phyloP scores from a whole-genome alignment of 2,797 vertebrate species.

The Okamejei kenojei region DNA sequence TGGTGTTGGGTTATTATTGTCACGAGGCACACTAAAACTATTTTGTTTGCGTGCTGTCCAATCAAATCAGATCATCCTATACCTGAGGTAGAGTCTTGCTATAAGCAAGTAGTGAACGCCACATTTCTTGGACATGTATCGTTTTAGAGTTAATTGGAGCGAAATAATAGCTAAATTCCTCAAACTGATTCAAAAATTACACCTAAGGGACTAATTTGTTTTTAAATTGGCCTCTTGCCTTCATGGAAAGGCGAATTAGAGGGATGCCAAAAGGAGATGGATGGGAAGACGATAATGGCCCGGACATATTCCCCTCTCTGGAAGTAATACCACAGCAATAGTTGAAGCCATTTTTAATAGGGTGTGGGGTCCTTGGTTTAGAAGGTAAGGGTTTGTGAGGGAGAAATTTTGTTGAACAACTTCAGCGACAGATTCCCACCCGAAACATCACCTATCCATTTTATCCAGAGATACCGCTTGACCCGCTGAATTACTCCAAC shows the following conservation, averaged over 20 bases:
- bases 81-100: too few species aligned
- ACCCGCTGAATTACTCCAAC: too few species aligned
- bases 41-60: too few species aligned
- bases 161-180: neutral
- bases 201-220: neutral
- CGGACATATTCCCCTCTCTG: neutral
- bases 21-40: too few species aligned
- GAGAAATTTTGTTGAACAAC: too few species aligned
- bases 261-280: neutral
- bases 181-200: neutral
- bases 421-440: too few species aligned
- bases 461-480: too few species aligned
- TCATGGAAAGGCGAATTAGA: too few species aligned
- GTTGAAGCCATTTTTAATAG: neutral
- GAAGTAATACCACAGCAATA: neutral
- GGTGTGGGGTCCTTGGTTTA: neutral
- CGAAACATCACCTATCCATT: too few species aligned
- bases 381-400: too few species aligned
- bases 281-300: neutral
- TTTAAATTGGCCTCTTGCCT: neutral
- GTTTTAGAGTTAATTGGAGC: neutral
- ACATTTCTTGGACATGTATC: neutral
- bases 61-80: too few species aligned
- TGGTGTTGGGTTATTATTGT: too few species aligned
- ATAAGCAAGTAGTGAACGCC: neutral